Conservation (phyloP, 1,140 invertebrate genomes). For the Bombus confusus region DNA sequence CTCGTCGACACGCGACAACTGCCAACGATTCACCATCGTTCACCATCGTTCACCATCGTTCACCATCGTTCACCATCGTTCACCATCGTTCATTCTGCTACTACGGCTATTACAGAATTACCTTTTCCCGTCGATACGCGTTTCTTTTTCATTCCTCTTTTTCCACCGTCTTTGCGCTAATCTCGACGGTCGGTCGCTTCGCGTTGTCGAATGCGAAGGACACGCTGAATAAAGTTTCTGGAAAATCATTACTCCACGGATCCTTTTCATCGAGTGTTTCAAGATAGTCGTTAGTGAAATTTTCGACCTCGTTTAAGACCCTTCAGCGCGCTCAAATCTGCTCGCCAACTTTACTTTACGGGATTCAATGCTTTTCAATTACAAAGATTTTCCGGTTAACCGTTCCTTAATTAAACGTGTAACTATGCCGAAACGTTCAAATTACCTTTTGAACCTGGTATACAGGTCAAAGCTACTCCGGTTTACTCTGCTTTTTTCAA, state of each 20-base stretch:
- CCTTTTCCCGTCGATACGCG: too few relatives aligned
- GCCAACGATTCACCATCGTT: not conserved
- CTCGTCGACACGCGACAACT: conserved; percentile 27
- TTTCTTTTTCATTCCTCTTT: fast-evolving
- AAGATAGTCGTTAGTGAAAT: not conserved
- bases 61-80: too few relatives aligned
- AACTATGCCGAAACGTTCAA: not conserved
- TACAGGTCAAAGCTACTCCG: not conserved
- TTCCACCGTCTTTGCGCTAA: too few relatives aligned
- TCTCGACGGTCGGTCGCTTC: not conserved
- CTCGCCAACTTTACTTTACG: not conserved
- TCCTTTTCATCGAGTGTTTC: not conserved
- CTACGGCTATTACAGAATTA: not conserved
- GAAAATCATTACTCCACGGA: not conserved
- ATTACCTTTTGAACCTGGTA: too few relatives aligned
- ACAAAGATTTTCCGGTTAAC: not conserved
- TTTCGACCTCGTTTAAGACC: not conserved
- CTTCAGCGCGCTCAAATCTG: not conserved
- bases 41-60: too few relatives aligned
- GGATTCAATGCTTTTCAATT: not conserved
- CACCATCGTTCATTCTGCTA: not conserved
- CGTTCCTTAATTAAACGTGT: not conserved
- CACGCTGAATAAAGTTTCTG: not conserved
- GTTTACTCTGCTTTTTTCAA: not conserved
- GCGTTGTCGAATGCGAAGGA: too few relatives aligned